Evolutionary conservation across 1,140 invertebrate species (phyloP).

Genomic region (Zaprionus capensis): DNA sequence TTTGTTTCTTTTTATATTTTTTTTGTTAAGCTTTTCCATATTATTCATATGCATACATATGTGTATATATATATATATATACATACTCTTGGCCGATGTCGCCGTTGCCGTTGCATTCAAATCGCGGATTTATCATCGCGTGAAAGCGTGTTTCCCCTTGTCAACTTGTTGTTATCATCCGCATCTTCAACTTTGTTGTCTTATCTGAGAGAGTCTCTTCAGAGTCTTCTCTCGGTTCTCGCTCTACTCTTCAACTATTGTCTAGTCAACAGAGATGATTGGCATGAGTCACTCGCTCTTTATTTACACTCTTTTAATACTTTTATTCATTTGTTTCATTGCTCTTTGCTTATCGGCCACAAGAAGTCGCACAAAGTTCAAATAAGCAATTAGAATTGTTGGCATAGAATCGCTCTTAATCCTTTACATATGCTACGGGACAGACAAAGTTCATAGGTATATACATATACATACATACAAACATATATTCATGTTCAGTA

Average conservation of each 20-base stretch:
- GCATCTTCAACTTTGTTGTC: conserved; percentile 28
- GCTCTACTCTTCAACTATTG: background rate
- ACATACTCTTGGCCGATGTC: conserved; percentile 15
- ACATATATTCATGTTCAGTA: background rate
- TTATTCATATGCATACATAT: conserved; percentile 7
- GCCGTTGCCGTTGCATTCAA: conserved; percentile 17
- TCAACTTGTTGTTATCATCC: conserved; percentile 18
- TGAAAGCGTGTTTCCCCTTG: conserved; percentile 9
- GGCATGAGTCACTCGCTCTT: conserved; percentile 11
- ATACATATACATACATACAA: background rate
- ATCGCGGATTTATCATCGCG: conserved; percentile 42
- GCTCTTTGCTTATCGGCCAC: background rate
- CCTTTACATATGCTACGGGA: background rate
- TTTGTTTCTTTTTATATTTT: conserved; percentile 17
- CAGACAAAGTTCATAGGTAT: background rate
- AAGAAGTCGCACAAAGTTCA: background rate
- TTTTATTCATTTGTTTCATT: background rate
- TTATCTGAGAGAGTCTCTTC: conserved; percentile 21
- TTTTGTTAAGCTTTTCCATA: conserved; percentile 6
- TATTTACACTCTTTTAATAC: background rate
- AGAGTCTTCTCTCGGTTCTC: background rate
- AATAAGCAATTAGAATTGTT: background rate
- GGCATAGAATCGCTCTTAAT: no score
- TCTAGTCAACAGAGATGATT: conserved; percentile 6
- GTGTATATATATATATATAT: conserved; percentile 3